Evolutionary conservation across 2,888 invertebrate genomes (phyloP).

Genomic region (Drosophila vallismaia): DNA sequence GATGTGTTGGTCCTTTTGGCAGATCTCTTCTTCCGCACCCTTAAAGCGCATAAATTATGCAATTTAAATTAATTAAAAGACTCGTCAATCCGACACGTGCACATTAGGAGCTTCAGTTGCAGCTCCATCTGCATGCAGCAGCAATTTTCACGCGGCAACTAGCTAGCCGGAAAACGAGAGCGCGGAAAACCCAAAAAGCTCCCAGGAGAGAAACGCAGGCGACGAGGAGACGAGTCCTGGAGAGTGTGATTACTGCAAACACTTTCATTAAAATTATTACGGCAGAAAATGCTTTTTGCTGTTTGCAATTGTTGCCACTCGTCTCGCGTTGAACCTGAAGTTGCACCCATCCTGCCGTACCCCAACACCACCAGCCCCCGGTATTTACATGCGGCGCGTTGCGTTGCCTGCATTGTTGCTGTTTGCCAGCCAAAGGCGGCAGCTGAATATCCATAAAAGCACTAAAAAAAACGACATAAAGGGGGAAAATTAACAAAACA

Average conservation of each 20-base stretch:
- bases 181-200: slow-evolving; percentile 16
- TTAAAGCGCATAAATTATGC: slow-evolving; percentile 62
- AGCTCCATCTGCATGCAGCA: slow-evolving; percentile 25
- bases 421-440: slow-evolving; percentile 66
- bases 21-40: slow-evolving; percentile 6
- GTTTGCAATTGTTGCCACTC: slow-evolving; percentile 71
- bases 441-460: slow-evolving; percentile 52
- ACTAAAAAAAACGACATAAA: not conserved
- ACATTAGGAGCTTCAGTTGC: slow-evolving; percentile 48
- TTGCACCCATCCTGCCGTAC: slow-evolving; percentile 38
- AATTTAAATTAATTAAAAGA: slow-evolving; percentile 70
- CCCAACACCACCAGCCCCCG: not conserved
- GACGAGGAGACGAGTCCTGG: not conserved
- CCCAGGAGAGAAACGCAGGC: not conserved
- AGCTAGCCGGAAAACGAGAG: slow-evolving; percentile 16
- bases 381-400: slow-evolving; percentile 56
- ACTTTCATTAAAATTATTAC: slow-evolving; percentile 80
- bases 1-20: slow-evolving; percentile 34
- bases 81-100: slow-evolving; percentile 55
- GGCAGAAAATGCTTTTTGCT: slow-evolving; percentile 72
- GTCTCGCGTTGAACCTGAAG: slow-evolving; percentile 58
- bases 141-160: slow-evolving; percentile 35
- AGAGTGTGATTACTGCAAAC: slow-evolving; percentile 71
- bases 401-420: slow-evolving; percentile 40
- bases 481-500: too few species aligned